Evolutionary conservation across 2,113 vertebrate species (phyloP).

Genomic region (Elgaria multicarinata): DNA sequence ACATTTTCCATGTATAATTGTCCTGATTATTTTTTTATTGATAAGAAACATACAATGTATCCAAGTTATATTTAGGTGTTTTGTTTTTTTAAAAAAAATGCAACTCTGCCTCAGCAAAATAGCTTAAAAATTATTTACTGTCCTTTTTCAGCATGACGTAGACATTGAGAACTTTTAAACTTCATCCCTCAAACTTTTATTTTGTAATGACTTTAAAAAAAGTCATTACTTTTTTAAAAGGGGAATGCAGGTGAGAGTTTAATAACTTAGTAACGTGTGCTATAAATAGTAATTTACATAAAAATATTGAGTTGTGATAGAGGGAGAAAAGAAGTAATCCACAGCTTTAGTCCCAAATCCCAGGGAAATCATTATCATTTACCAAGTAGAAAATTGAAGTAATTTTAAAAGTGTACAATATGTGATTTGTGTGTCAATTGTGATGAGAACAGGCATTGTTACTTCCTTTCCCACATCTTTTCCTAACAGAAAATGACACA

Average conservation of each 20-base stretch:
- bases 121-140: neutral
- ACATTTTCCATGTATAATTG: neutral
- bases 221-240: too few relatives aligned
- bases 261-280: neutral
- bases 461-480: neutral
- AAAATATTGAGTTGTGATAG: neutral
- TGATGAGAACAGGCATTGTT: neutral
- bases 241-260: neutral
- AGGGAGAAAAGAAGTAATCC: neutral
- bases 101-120: neutral
- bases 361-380: neutral
- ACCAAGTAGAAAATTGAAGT: neutral
- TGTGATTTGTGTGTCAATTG: neutral
- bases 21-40: neutral
- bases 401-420: neutral
- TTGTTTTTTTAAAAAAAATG: neutral
- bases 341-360: neutral
- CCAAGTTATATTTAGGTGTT: too few relatives aligned
- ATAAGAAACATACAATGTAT: neutral
- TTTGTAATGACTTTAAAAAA: neutral
- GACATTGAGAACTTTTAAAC: neutral
- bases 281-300: neutral
- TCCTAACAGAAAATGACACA: neutral
- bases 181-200: neutral
- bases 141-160: neutral